Evolutionary conservation across 64 coral and sea anemone genomes (phyloP).

Genomic region (Acropora yongei): DNA sequence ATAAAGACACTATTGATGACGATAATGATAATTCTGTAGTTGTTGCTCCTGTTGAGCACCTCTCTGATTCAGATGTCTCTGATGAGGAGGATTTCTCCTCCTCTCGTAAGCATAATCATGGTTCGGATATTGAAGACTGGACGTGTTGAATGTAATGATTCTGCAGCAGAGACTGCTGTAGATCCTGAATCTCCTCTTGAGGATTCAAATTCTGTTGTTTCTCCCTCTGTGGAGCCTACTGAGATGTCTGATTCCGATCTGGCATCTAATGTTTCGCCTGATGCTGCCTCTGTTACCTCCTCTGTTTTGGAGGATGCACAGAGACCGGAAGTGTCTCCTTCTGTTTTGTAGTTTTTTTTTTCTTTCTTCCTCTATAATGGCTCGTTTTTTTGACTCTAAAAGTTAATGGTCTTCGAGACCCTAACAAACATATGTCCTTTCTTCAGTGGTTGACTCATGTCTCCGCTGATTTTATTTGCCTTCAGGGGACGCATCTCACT

Average conservation of each 20-base stretch:
- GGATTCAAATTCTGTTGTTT: background rate
- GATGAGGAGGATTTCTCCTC: background rate
- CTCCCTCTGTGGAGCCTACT: background rate
- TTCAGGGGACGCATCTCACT: constrained; percentile 58
- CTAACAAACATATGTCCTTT: background rate
- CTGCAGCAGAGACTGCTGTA: background rate
- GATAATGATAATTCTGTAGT: background rate
- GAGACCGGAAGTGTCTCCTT: background rate
- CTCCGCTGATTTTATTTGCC: background rate
- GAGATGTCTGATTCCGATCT: background rate
- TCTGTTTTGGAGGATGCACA: background rate
- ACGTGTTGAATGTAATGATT: background rate
- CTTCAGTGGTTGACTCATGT: constrained; percentile 43
- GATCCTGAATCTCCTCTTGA: background rate
- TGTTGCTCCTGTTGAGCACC: background rate
- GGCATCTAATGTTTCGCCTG: background rate
- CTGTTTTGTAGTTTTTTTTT: background rate
- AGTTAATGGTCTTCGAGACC: constrained; percentile 24
- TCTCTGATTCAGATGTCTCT: background rate
- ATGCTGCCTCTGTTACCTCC: background rate
- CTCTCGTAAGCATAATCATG: background rate
- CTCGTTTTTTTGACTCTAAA: constrained; percentile 11
- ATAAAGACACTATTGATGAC: background rate
- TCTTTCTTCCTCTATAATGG: background rate
- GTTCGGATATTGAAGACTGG: background rate